Conservation (phyloP, 2,797 vertebrate species). For the Scyliorhinus canicula region DNA sequence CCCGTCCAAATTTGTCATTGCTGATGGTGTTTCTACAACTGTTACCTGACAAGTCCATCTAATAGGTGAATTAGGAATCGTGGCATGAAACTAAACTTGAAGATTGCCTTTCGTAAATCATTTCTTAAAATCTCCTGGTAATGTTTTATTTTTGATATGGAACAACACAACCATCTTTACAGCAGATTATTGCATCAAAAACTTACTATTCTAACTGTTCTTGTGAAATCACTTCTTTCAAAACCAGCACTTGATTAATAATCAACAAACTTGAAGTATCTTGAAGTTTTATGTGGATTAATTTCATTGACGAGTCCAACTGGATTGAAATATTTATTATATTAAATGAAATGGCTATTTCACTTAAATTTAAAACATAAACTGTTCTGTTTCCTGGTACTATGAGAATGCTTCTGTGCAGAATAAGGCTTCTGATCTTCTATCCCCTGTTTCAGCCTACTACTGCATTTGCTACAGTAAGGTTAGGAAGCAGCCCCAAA, state of each 20-base stretch:
- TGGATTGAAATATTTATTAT: neutral
- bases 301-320: neutral
- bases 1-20: neutral
- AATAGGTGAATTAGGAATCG: neutral
- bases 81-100: neutral
- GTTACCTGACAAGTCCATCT: neutral
- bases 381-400: neutral
- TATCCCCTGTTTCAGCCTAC: neutral
- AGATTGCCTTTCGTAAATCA: neutral
- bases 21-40: neutral
- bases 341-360: neutral
- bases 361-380: neutral
- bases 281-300: neutral
- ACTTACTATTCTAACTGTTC: neutral
- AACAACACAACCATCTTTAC: neutral
- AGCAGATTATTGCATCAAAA: neutral
- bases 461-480: neutral
- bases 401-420: neutral
- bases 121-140: neutral
- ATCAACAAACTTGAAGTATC: neutral
- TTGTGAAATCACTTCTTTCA: neutral
- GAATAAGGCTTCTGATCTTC: neutral
- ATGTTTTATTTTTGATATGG: neutral
- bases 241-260: too few relatives aligned
- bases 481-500: neutral